Base-by-base conservation (phyloP, 2,888 invertebrate genomes). In the Cyrtodaria siliqua region DNA sequence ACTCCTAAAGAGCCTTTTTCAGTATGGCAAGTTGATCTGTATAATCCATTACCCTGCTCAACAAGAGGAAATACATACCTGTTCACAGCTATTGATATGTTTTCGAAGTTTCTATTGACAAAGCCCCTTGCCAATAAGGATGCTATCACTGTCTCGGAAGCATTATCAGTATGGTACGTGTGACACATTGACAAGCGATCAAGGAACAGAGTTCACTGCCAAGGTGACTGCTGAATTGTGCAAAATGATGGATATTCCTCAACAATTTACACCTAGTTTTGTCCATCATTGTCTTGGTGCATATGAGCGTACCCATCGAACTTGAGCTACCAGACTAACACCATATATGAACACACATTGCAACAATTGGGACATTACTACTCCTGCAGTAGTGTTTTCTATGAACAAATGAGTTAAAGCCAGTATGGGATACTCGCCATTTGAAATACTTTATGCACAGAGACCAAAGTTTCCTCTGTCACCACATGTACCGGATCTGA, bases 21-120 rank as follows among this genome's bases (percentile, higher is more conserved):
- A 12, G 82, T 80, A 52, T 78, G 79, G 77, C 50, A 75, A 64
- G 40, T 69, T 6, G 75, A 75, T 38, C 29, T 79, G 20, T 79
- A 73, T 57, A 76, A 74, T 16, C 70, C 73, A 4, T 29, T 82
- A n/a, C 71, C 64, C 4, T 38, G 57, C 1, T 61, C 60, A 16
- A 50, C 62, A 27, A 29, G 55, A 53, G 66, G 47, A 23, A 27
- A 56, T 26, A 57, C 47, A 27, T 57, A 67, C 27, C 40, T 68
- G 24, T 60, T 68, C 33, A 68, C 68, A 26, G 61, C 68, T 42
- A 27, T 60, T n/a, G 60, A 60, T 38, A 18, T 68, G 61, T 68
- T 79, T 60, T 67, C 68, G 2, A 79, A 75, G 33, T 75, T 64
- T 27, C 20, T 75, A 1, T 75, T 27, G 20, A 23, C 55, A n/a